phyloP scores from a whole-genome alignment of 2,797 vertebrate species.

The Phrynocephalus forsythii region DNA sequence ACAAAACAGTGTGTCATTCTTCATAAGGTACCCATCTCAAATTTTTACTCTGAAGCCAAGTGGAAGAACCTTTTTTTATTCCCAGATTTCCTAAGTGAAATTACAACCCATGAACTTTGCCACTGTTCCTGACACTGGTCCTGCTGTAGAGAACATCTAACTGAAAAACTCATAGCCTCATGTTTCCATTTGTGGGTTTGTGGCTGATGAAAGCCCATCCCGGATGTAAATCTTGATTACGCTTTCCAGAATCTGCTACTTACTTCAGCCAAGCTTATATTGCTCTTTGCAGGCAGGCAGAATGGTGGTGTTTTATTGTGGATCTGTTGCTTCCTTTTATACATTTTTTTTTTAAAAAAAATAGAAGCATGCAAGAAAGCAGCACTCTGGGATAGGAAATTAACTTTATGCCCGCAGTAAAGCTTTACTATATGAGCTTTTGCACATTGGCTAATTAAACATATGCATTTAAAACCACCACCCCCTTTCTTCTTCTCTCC shows the following conservation, averaged over 20 bases:
- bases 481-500: not conserved
- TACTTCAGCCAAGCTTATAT: conserved; percentile 16
- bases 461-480: not conserved
- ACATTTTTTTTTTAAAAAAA: not conserved
- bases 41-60: too few species aligned
- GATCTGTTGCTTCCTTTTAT: conserved; percentile 31
- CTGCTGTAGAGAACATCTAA: not conserved
- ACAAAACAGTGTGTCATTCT: too few species aligned
- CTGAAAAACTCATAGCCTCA: not conserved
- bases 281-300: not conserved
- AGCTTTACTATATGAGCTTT: conserved; percentile 18
- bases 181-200: conserved; percentile 4
- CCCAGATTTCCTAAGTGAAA: not conserved
- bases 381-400: conserved; percentile 35
- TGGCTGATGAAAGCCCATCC: not conserved
- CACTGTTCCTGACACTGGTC: not conserved
- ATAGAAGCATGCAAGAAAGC: conserved; percentile 10
- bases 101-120: not conserved
- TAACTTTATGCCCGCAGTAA: conserved; percentile 18
- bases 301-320: conserved; percentile 10
- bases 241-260: not conserved
- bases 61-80: too few species aligned
- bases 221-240: conserved; percentile 24
- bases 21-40: too few species aligned
- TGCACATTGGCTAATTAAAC: conserved; percentile 34